Evolutionary conservation across 2,797 vertebrate species (phyloP), one percentile per base, ranked within the genome.

Genomic region (Clarias pachynema): DNA sequence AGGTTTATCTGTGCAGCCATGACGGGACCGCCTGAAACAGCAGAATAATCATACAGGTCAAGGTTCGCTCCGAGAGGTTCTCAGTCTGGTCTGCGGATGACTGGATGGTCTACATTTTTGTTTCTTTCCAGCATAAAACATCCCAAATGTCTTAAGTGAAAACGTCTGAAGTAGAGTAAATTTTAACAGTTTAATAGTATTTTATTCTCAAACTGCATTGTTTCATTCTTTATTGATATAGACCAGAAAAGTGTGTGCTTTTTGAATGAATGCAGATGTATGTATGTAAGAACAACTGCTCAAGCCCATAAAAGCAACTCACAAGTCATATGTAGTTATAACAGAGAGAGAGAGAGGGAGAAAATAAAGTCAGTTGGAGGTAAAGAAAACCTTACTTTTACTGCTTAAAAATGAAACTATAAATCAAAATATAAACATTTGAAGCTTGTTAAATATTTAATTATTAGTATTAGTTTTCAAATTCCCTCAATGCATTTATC

Each of bases 1-100:
- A 96, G 86, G 88, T 93, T 95, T 90, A 96, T 93, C 90, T 96
- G 96, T 16, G 94, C 91, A 1, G 94, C 93, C 0, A 92, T 93
- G 56, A 95, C 95, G 68, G 96, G 96, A 81, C 96, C 97, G 20
- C 94, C 96, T 97, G 87, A 40, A 65, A 73, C 68, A 22, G 15
- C 1, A 66, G 37, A 16, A 80, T 60, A 7, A 90, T 83, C 34
- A 80, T 18, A 29, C 9, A 37, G 72, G 78, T 85, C 57, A 86
- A 82, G 37, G 63, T 66, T 86, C 66, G 74, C 2, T 40, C 37
- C 15, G 37, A 65, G 29, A n/a, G 14, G 1, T 79, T 40, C 56
- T 77, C 18, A 22, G 8, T 57, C 29, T 6, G 57, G 10, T 59
- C 29, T 78, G 29, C 24, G 15, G 18, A 34, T 18, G 15, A 49